Evolutionary conservation across 2,888 invertebrate species (phyloP).

Genomic region (Palloptera scutellata): DNA sequence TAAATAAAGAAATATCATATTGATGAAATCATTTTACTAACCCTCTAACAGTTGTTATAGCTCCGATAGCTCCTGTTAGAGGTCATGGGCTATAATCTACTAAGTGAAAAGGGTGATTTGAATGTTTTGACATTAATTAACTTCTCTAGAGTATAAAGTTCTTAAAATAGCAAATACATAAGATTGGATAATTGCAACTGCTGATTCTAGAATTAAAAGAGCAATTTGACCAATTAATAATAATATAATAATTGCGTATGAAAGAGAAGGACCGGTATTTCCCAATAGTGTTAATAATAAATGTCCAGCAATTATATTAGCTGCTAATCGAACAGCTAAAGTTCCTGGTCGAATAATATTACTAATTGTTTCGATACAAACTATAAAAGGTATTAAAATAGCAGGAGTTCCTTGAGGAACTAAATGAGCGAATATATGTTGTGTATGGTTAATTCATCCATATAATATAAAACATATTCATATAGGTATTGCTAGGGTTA

Average conservation of each 20-base stretch:
- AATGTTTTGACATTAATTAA: constrained; percentile 65
- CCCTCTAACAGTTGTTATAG: constrained; percentile 68
- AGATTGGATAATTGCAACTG: constrained; percentile 69
- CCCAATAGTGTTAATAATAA: constrained; percentile 70
- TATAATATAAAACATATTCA: constrained; percentile 74
- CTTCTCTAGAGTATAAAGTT: constrained; percentile 75
- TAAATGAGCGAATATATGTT: constrained; percentile 69
- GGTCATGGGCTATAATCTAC: constrained; percentile 74
- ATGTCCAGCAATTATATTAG: constrained; percentile 82
- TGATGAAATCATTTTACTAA: constrained; percentile 72
- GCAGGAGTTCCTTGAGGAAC: constrained; percentile 74
- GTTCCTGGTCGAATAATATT: constrained; percentile 76
- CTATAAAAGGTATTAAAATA: constrained; percentile 75
- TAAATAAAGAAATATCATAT: constrained; percentile 66
- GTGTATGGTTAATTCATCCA: constrained; percentile 71
- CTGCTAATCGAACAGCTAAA: constrained; percentile 74
- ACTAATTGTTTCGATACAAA: constrained; percentile 78
- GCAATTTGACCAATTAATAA: constrained; percentile 63
- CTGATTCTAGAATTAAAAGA: constrained; percentile 66
- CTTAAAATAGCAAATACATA: constrained; percentile 72
- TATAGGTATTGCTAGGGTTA: constrained; percentile 70
- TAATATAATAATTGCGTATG: constrained; percentile 45
- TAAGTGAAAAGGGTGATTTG: constrained; percentile 73
- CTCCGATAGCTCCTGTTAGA: constrained; percentile 69
- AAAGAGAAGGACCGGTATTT: constrained; percentile 59